Evolutionary conservation across 1,140 invertebrate species (phyloP).

Genomic region (Heliconius hermathena): DNA sequence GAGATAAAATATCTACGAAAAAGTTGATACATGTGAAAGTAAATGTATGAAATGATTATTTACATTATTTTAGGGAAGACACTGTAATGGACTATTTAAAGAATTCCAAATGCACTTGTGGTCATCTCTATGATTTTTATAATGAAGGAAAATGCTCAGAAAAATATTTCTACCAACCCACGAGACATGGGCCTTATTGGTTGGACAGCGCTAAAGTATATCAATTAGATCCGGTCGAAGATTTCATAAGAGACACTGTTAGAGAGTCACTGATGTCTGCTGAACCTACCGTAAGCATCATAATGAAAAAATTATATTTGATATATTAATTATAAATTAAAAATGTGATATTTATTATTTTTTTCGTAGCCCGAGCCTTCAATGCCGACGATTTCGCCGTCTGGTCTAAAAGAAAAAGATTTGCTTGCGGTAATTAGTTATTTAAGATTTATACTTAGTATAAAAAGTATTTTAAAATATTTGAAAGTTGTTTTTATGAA

Average conservation of each 20-base stretch:
- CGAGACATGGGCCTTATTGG: conserved; percentile 52
- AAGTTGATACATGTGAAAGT: background rate
- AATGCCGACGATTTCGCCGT: conserved; percentile 55
- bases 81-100: conserved; percentile 57
- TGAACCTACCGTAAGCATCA: conserved; percentile 50
- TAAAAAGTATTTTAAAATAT: background rate
- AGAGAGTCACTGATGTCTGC: conserved; percentile 53
- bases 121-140: conserved; percentile 67
- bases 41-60: background rate
- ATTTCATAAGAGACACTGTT: conserved; percentile 66
- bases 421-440: conserved; percentile 56
- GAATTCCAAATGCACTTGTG: conserved; percentile 66
- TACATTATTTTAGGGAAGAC: conserved; percentile 50
- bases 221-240: conserved; percentile 64
- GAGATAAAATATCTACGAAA: no score
- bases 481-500: background rate
- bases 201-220: conserved; percentile 66
- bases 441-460: background rate
- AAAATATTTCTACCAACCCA: conserved; percentile 63
- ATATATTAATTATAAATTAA: background rate
- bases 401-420: conserved; percentile 57
- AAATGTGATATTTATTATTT: background rate
- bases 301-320: conserved; percentile 21
- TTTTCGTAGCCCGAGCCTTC: conserved; percentile 56
- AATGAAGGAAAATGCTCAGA: conserved; percentile 54